phyloP scores from a whole-genome alignment of 2,797 vertebrate species.

The Sebastes cheni region DNA sequence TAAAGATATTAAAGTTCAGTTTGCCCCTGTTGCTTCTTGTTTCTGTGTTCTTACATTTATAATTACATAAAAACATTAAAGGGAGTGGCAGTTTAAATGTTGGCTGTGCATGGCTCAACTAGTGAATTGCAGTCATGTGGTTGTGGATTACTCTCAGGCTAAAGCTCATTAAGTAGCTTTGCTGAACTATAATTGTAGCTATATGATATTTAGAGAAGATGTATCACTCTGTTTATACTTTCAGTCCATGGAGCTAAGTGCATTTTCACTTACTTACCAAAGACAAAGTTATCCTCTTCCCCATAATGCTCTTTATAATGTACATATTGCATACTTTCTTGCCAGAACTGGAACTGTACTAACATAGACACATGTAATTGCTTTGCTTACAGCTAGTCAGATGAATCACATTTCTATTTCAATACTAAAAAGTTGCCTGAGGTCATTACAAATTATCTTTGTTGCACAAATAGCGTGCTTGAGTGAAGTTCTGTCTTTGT shows the following conservation, averaged over 20 bases:
- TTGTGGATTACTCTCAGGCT: neutral
- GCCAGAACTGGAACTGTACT: neutral
- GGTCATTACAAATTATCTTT: neutral
- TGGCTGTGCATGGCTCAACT: neutral
- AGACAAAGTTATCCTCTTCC: neutral
- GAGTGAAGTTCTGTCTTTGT: neutral
- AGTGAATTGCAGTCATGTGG: neutral
- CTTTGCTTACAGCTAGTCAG: neutral
- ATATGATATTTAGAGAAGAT: neutral
- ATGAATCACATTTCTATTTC: neutral
- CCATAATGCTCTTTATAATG: neutral
- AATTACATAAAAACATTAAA: neutral
- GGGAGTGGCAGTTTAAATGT: neutral
- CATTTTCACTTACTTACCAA: neutral
- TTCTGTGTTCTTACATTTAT: neutral
- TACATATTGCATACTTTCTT: neutral
- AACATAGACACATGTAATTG: constrained; percentile 9
- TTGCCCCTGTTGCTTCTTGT: neutral
- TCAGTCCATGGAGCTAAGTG: neutral
- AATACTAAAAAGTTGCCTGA: neutral
- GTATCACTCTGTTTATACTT: neutral
- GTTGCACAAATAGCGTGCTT: neutral
- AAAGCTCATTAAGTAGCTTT: neutral
- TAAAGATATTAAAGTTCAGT: neutral
- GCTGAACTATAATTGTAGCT: neutral